These are phyloP conservation scores for Belgica antarctica DNA, from an alignment of 2,888 invertebrate genomes.

Conservation along the genomic window DNA sequence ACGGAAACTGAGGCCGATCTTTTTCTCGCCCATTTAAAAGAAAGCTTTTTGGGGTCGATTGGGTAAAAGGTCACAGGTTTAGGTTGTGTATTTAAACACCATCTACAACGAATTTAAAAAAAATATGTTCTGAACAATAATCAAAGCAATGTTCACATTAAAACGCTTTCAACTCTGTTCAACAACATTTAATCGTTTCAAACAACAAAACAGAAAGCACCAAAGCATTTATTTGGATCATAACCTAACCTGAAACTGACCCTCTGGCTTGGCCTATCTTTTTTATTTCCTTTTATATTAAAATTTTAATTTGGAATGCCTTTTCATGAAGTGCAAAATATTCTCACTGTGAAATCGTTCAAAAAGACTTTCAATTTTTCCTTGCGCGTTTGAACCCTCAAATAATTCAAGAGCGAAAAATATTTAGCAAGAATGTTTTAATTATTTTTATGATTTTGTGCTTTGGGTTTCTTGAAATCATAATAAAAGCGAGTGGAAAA, in stretches of 20 bases:
- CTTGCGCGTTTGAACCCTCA: background rate
- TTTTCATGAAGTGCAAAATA: constrained; percentile 19
- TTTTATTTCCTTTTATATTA: constrained; percentile 16
- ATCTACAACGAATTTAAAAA: no score
- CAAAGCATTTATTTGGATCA: no score
- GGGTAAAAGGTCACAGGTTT: no score
- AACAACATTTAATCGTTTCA: no score
- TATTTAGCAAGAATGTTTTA: constrained; percentile 26
- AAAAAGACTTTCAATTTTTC: constrained; percentile 11
- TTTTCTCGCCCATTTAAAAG: background rate
- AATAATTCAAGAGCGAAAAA: background rate
- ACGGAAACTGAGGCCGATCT: background rate
- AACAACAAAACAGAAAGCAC: no score
- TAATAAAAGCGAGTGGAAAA: background rate
- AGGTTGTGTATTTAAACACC: no score
- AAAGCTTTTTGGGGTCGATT: no score
- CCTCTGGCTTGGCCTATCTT: no score
- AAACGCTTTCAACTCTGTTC: no score
- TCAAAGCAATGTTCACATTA: no score
- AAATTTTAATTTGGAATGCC: constrained; percentile 16
- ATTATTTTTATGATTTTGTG: constrained; percentile 36
- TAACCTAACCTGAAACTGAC: no score
- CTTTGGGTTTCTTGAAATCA: background rate
- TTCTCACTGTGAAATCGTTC: background rate
- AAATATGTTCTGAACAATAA: no score